Percentiles rank a stretch among this genome's conserved stretches.
Evolutionary conservation across 2,888 invertebrate species (phyloP).

Genomic region (Acronicta leporina): DNA sequence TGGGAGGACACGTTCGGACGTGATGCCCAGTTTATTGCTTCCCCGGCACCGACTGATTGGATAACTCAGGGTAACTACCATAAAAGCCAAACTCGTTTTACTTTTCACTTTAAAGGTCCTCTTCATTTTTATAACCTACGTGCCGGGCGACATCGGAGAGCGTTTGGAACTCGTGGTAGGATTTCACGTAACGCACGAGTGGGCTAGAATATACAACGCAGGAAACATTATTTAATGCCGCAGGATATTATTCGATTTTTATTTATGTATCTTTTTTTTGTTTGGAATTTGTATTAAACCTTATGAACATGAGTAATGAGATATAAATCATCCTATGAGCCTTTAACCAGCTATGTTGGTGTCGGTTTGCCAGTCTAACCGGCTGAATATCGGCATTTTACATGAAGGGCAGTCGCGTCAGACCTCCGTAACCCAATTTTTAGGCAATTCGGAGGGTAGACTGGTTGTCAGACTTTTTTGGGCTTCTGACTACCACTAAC

Average conservation of each 20-base stretch:
- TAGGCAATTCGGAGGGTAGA: no score
- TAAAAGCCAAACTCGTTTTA: constrained; percentile 63
- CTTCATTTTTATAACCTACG: constrained; percentile 41
- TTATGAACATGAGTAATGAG: background rate
- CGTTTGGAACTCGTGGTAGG: constrained; percentile 40
- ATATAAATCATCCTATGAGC: no score
- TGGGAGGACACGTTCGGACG: constrained; percentile 72
- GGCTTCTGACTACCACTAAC: no score
- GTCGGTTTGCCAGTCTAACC: no score
- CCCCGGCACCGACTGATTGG: constrained; percentile 75
- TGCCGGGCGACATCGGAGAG: constrained; percentile 29
- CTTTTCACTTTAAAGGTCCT: constrained; percentile 52
- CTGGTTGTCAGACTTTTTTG: no score
- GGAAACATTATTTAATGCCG: constrained; percentile 56
- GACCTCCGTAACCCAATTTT: no score
- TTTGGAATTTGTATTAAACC: background rate
- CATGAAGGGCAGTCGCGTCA: no score
- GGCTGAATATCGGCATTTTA: no score
- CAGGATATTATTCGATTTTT: constrained; percentile 42
- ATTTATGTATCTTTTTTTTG: constrained; percentile 28
- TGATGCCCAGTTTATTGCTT: constrained; percentile 80
- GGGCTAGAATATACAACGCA: constrained; percentile 51
- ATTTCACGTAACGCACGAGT: constrained; percentile 48
- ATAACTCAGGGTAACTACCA: constrained; percentile 66
- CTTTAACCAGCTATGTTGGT: no score